phyloP scores from a whole-genome alignment of 2,797 vertebrate genomes.

The Pangasius larnaudii region DNA sequence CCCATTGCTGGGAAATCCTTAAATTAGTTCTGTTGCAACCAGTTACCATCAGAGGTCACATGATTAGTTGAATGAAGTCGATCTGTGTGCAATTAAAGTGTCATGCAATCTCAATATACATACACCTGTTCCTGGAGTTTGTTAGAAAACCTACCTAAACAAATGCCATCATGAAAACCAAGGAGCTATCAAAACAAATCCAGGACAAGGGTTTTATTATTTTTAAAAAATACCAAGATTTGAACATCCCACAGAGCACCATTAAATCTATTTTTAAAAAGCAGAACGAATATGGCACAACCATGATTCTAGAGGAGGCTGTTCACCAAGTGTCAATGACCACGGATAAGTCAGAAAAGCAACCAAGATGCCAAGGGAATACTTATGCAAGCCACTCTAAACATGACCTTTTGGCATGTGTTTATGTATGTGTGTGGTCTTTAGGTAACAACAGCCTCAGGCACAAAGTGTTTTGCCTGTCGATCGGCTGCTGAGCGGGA shows the following conservation, averaged over 20 bases:
- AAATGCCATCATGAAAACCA: background rate
- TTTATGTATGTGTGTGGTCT: slow-evolving; percentile 34
- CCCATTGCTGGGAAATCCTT: background rate
- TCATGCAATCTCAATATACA: background rate
- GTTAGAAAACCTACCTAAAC: background rate
- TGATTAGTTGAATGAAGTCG: background rate
- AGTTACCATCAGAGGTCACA: background rate
- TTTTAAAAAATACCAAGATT: background rate
- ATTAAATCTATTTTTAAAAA: background rate
- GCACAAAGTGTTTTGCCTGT: slow-evolving; percentile 95
- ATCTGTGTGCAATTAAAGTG: background rate
- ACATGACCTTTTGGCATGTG: background rate
- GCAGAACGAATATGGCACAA: background rate
- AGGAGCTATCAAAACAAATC: background rate
- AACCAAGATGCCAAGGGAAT: background rate
- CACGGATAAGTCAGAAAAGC: background rate
- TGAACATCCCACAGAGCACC: background rate
- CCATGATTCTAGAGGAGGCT: background rate
- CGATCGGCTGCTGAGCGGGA: slow-evolving; percentile 93
- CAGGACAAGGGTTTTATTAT: background rate
- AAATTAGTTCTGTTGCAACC: background rate
- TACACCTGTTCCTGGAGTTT: background rate
- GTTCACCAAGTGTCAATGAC: too few species aligned
- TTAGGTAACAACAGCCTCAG: slow-evolving; percentile 91
- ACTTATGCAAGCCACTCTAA: slow-evolving; percentile 1